Conservation (phyloP, 2,113 vertebrate genomes). For the Pollachius pollachius region DNA sequence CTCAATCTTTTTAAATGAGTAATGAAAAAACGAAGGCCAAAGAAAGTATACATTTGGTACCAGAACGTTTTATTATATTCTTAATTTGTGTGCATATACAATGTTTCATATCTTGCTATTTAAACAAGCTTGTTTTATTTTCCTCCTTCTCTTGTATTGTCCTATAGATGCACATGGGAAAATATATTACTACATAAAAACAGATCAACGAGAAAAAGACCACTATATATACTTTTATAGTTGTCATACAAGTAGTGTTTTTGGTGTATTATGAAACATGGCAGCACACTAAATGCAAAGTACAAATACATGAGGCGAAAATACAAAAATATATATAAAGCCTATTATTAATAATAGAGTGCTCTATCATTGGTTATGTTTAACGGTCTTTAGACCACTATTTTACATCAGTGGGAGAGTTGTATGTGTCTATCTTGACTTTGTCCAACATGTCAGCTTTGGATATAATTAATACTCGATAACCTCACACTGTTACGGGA, state of each 20-base stretch:
- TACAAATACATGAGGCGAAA: constrained; percentile 61
- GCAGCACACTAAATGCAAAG: constrained; percentile 51
- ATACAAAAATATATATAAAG: constrained; percentile 70
- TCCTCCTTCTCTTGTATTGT: constrained; percentile 55
- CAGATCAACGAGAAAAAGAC: constrained; percentile 59
- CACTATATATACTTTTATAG: constrained; percentile 76
- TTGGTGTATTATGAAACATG: constrained; percentile 43
- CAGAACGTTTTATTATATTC: constrained; percentile 67
- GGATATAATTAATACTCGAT: neutral
- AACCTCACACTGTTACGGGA: constrained; percentile 1
- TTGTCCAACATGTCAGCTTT: neutral
- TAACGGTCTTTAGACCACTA: constrained; percentile 30
- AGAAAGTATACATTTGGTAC: constrained; percentile 43
- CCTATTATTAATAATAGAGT: constrained; percentile 71
- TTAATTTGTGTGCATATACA: constrained; percentile 70
- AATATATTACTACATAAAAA: constrained; percentile 82
- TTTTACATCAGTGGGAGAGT: constrained; percentile 9
- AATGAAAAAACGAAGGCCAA: too few species aligned
- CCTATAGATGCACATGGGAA: constrained; percentile 74
- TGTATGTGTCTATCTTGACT: neutral
- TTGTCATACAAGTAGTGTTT: constrained; percentile 63
- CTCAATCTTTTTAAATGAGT: too few species aligned
- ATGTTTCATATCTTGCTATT: constrained; percentile 51
- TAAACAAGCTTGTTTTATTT: constrained; percentile 51
- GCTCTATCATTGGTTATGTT: constrained; percentile 72